Evolutionary conservation across 2,113 vertebrate genomes (phyloP), one percentile per base, ranked within the genome.

Genomic region (Plecturocebus donacophilus): DNA sequence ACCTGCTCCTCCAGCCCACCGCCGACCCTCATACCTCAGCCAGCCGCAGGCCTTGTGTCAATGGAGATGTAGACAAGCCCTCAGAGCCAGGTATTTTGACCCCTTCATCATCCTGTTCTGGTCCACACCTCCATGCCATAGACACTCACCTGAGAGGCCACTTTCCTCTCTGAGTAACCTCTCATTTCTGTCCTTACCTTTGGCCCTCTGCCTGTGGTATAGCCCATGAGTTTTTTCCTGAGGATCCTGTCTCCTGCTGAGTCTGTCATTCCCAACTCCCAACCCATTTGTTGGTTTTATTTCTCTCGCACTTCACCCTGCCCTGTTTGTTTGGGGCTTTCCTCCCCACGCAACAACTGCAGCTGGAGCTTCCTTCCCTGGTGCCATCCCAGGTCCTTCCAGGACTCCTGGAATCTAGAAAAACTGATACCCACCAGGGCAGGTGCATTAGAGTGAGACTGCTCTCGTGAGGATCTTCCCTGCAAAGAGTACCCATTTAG

Each of bases 1-100:
- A 99, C 97, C 98, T 99, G 97, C 99, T 99, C 5, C 97, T 99
- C 40, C 99, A 99, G 89, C 99, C 99, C 1, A 96, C 25, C 27
- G 64, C 61, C 0, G 97, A 99, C 0, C 19, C 97, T 0, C 98
- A 90, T 25, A 96, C 7, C 0, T 93, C 98, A 3, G 64, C 98
- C 0, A 92, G 97, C 4, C 93, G 40, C 75, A 98, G 98, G 40
- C 98, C 98, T 0, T 99, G 99, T 38, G 64, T 98, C 14, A 99
- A 99, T 0, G 99, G 99, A 11, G 98, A 99, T 2, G 95, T 98
- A 87, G 99, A 99, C 52, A 98, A 99, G 97, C 98, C 98, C 8
- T 90, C 95, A 7, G 99, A 99, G 66, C 99, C 99, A 96, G 99
- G 99, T 99, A 98, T 96, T 6, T n/a, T 52, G 54, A 35, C 61